Evolutionary conservation across 2,888 invertebrate genomes (phyloP).

Genomic region (Colletes collaris): DNA sequence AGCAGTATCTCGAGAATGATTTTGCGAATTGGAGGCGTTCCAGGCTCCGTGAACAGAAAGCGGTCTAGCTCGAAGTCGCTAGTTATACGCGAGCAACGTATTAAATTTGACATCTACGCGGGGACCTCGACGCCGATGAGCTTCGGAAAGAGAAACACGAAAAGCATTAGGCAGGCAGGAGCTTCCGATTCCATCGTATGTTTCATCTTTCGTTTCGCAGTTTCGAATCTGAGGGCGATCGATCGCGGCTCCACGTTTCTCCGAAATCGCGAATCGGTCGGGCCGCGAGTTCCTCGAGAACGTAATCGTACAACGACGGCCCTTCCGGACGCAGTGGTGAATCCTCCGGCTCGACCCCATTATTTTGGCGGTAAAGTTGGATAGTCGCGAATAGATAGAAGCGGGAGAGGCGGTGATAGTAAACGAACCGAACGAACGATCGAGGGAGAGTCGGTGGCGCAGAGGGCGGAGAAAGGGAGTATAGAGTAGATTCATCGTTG

Average conservation of each 20-base stretch:
- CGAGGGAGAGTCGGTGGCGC: conserved; percentile 23
- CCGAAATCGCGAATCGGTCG: neutral
- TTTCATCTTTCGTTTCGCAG: no score
- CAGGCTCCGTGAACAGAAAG: conserved; percentile 60
- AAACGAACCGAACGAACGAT: conserved; percentile 18
- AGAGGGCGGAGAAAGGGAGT: conserved; percentile 49
- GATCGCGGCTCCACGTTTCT: neutral
- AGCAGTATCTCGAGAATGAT: conserved; percentile 39
- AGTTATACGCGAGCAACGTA: conserved; percentile 20
- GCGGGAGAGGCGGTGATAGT: conserved; percentile 40
- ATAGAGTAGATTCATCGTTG: conserved; percentile 73
- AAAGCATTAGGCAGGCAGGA: neutral
- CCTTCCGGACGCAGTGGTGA: conserved; percentile 49
- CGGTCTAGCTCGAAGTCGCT: neutral
- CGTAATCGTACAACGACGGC: conserved; percentile 26
- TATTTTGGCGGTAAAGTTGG: conserved; percentile 73
- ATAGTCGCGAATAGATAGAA: conserved; percentile 58
- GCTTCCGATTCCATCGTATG: neutral
- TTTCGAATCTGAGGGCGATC: neutral
- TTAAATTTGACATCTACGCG: neutral
- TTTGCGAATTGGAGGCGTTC: conserved; percentile 66
- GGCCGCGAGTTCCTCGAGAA: conserved; percentile 57
- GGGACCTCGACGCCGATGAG: neutral
- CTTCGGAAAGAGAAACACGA: neutral
- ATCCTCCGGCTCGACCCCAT: conserved; percentile 76